These are phyloP conservation scores for Dolichoris vasculosae DNA, from an alignment of 1,140 invertebrate genomes.

Conservation along the genomic window DNA sequence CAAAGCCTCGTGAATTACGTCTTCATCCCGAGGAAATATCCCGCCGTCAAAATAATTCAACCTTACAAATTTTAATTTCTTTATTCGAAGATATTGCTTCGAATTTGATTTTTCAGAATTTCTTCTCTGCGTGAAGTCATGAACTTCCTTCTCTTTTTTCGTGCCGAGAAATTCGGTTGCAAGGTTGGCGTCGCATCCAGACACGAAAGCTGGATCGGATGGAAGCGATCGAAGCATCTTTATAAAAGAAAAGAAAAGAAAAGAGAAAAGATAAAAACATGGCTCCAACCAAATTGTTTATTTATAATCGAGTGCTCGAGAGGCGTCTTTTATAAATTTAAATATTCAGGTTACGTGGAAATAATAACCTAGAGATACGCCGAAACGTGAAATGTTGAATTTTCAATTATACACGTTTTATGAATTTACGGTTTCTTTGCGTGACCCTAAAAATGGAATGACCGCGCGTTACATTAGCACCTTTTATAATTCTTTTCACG, in stretches of 20 bases:
- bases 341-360: background rate
- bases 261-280: too few species aligned
- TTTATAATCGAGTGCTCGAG: background rate
- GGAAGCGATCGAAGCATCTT: too few species aligned
- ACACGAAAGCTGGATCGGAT: too few species aligned
- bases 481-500: slow-evolving; percentile 9
- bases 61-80: slow-evolving; percentile 29
- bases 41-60: background rate
- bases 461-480: background rate
- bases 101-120: background rate
- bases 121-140: background rate
- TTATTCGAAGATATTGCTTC: background rate
- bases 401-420: slow-evolving; percentile 30
- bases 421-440: slow-evolving; percentile 20
- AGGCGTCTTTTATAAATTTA: background rate
- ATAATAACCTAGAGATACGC: background rate
- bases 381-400: background rate
- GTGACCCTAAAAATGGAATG: slow-evolving; percentile 5
- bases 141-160: too few species aligned
- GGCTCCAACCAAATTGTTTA: background rate
- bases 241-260: too few species aligned
- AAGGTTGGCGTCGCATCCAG: too few species aligned
- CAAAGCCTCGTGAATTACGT: slow-evolving; percentile 41
- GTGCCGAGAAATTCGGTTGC: too few species aligned
- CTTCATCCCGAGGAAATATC: slow-evolving; percentile 42